These are phyloP conservation scores for Lapara coniferarum DNA, from an alignment of 2,888 invertebrate species.

Conservation along the genomic window DNA sequence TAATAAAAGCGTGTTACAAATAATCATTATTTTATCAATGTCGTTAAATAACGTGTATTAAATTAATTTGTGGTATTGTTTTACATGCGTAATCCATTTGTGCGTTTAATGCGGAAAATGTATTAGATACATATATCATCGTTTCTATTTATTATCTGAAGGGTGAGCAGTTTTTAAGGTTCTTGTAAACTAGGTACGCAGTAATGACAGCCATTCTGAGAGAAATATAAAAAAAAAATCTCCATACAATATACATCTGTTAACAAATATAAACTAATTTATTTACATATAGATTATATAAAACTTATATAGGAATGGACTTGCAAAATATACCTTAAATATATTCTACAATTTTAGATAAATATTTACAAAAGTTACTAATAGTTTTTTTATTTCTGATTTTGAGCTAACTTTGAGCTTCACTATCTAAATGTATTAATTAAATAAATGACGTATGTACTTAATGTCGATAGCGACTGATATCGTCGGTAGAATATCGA, in stretches of 20 bases:
- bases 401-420: constrained; percentile 83
- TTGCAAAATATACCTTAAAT: constrained; percentile 50
- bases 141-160: too few relatives aligned
- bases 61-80: too few relatives aligned
- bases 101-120: too few relatives aligned
- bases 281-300: constrained; percentile 48
- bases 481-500: not conserved
- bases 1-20: too few relatives aligned
- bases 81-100: too few relatives aligned
- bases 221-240: constrained; percentile 2
- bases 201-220: constrained; percentile 7
- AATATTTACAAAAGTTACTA: constrained; percentile 65
- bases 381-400: constrained; percentile 45
- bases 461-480: not conserved
- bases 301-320: constrained; percentile 73
- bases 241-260: constrained; percentile 20
- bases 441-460: constrained; percentile 22
- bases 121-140: too few relatives aligned
- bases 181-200: not conserved
- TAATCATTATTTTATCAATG: too few relatives aligned
- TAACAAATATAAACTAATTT: constrained; percentile 28
- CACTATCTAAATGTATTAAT: constrained; percentile 63
- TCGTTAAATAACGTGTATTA: too few relatives aligned
- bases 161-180: not conserved
- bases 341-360: constrained; percentile 49